phyloP scores from a whole-genome alignment of 1,140 invertebrate genomes.

The Homarus americanus region DNA sequence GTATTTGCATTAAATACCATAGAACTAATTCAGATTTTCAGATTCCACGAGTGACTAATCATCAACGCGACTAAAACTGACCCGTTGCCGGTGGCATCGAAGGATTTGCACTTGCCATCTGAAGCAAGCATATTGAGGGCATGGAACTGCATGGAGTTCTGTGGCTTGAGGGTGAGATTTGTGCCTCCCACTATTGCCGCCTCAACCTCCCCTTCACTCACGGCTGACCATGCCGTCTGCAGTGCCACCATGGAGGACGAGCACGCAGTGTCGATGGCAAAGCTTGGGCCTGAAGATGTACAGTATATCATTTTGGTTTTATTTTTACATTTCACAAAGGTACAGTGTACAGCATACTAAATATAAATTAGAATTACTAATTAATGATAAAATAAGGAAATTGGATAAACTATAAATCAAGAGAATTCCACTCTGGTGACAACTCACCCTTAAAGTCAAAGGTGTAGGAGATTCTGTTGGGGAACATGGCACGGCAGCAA shows the following conservation, averaged over 20 bases:
- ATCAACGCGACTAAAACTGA: constrained; percentile 19
- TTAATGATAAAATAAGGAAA: too few relatives aligned
- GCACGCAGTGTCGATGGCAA: constrained; percentile 96
- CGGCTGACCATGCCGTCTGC: constrained; percentile 90
- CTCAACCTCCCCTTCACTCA: constrained; percentile 83
- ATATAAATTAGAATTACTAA: too few relatives aligned
- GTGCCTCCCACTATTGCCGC: constrained; percentile 93
- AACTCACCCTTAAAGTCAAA: constrained; percentile 89
- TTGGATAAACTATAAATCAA: too few relatives aligned
- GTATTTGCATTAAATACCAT: background rate
- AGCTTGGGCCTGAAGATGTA: constrained; percentile 87
- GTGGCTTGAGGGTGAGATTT: constrained; percentile 92
- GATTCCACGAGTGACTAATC: too few relatives aligned
- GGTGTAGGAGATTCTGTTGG: constrained; percentile 96
- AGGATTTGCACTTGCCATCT: constrained; percentile 95
- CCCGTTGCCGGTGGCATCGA: constrained; percentile 88
- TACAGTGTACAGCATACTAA: too few relatives aligned
- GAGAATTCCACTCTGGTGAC: too few relatives aligned
- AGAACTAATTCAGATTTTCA: background rate
- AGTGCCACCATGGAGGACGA: constrained; percentile 94
- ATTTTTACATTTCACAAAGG: background rate
- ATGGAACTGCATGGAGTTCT: constrained; percentile 94
- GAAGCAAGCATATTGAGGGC: constrained; percentile 92
- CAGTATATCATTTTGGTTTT: too few relatives aligned
- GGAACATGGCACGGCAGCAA: constrained; percentile 95